phyloP scores from a whole-genome alignment of 2,797 vertebrate species.

The Enteromius viviparus region DNA sequence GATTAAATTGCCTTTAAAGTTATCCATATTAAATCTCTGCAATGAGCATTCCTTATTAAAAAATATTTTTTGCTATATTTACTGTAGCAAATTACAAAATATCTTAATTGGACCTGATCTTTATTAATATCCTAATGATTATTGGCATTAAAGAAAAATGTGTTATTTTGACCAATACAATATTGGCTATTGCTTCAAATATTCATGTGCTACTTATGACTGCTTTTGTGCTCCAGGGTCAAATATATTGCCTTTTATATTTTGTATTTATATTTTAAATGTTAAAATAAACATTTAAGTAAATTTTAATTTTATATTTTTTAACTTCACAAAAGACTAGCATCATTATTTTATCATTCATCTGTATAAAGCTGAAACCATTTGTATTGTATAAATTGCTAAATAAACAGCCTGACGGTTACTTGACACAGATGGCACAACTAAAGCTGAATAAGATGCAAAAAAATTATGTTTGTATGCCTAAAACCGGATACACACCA shows the following conservation, averaged over 20 bases:
- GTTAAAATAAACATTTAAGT: not conserved
- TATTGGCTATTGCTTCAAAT: not conserved
- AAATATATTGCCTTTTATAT: too few species aligned
- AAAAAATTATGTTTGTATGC: not conserved
- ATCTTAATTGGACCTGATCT: too few species aligned
- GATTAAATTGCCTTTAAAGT: not conserved
- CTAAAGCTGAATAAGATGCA: not conserved
- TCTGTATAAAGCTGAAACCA: not conserved
- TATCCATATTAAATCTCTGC: not conserved
- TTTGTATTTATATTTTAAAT: not conserved
- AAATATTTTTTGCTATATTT: too few species aligned
- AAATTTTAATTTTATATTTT: not conserved
- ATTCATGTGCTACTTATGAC: not conserved
- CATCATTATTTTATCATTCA: not conserved
- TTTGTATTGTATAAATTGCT: not conserved
- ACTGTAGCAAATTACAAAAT: too few species aligned
- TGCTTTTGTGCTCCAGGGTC: not conserved
- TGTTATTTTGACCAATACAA: not conserved
- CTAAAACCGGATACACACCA: not conserved
- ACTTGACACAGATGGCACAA: not conserved
- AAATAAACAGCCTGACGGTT: not conserved
- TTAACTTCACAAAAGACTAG: not conserved
- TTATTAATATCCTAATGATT: too few species aligned
- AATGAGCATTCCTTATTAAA: not conserved
- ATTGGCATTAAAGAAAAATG: too few species aligned